Evolutionary conservation across 2,113 vertebrate genomes (phyloP), one percentile per base, ranked within the genome.

Genomic region (Alexandromys fortis): DNA sequence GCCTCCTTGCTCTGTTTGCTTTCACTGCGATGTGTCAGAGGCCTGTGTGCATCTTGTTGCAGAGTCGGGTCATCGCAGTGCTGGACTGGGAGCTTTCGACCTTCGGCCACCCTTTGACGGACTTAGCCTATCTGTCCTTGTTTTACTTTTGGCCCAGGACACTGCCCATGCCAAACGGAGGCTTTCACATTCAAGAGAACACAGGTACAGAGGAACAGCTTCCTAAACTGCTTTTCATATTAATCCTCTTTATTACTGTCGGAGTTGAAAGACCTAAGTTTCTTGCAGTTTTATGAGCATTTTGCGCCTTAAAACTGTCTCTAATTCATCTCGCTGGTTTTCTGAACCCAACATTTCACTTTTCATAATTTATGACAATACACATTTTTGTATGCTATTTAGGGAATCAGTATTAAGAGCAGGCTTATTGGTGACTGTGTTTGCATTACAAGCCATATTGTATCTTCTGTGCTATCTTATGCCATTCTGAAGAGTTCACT

Each of bases 41-140:
- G 65, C 21, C 1, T 42, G 22, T 96, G 96, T 95, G 65, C 17
- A 97, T 98, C 89, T 38, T 49, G 90, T 97, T 91, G 70, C 98
- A 99, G 99, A 98, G 99, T 52, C 99, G 99, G 90, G 99, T 99
- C 77, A 95, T 99, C 35, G 99, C 99, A 3, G 98, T 99, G 28
- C 95, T 99, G 97, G 99, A 99, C 97, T 99, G 99, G 99, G 99
- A 99, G 91, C 99, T 99, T 94, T 99, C 99, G 16, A 99, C 99
- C 94, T 98, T 98, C 58, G 99, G 99, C 16, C 99, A 99, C 96
- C 99, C 99, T n/a, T 91, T 99, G 89, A 98, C 98, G 86, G 99
- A 99, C 96, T 96, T 99, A 78, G 99, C 99, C 22, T 99, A 99
- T 89, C 97, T 99, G 87, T 97, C 98, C 61, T 42, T 98, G 55